phyloP scores from a whole-genome alignment of 2,888 invertebrate genomes.

The Hydrotaea diabolus region DNA sequence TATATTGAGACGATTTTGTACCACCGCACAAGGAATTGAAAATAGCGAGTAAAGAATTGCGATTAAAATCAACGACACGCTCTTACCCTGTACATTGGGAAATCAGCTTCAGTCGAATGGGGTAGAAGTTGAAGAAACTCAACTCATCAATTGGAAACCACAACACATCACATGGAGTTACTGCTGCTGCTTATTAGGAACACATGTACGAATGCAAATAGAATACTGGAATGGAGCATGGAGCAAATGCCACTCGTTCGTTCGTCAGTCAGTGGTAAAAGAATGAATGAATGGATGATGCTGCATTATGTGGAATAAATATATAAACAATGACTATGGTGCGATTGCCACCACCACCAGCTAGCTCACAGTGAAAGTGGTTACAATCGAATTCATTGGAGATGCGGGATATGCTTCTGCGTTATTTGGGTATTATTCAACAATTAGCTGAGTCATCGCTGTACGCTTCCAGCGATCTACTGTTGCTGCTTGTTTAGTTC shows the following conservation, averaged over 20 bases:
- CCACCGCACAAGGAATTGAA: slow-evolving; percentile 34
- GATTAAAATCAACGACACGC: slow-evolving; percentile 31
- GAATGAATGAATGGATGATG: neutral
- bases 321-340: slow-evolving; percentile 46
- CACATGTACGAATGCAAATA: slow-evolving; percentile 39
- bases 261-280: neutral
- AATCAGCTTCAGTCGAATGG: slow-evolving; percentile 22
- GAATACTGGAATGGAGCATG: neutral
- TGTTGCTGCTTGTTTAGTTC: neutral
- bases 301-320: slow-evolving; percentile 20
- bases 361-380: slow-evolving; percentile 41
- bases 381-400: slow-evolving; percentile 37
- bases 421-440: slow-evolving; percentile 36
- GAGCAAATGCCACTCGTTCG: neutral
- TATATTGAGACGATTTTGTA: slow-evolving; percentile 27
- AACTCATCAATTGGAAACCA: slow-evolving; percentile 54
- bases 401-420: slow-evolving; percentile 47
- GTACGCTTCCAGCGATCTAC: neutral
- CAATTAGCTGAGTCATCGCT: slow-evolving; percentile 40
- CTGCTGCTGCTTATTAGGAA: slow-evolving; percentile 51
- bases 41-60: slow-evolving; percentile 10
- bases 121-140: slow-evolving; percentile 66
- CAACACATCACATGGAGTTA: slow-evolving; percentile 29
- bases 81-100: slow-evolving; percentile 9
- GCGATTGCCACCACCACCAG: neutral